A percentile compares a stretch with the other conserved stretches of the same genome.
Evolutionary conservation across 2,888 invertebrate genomes (phyloP).

Genomic region (Protonemura montana): DNA sequence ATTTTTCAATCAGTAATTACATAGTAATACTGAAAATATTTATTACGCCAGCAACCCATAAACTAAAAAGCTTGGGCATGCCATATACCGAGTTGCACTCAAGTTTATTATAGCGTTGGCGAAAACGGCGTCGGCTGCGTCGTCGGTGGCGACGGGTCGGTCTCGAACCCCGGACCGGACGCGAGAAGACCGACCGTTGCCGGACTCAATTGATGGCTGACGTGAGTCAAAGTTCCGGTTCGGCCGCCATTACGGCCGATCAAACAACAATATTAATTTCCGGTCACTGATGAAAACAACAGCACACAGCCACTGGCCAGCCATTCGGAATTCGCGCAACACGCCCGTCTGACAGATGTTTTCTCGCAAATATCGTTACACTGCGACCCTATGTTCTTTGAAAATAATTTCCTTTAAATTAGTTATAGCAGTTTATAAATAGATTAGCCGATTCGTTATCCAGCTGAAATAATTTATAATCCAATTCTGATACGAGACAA

Average conservation of each 20-base stretch:
- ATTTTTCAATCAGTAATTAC: too few species aligned
- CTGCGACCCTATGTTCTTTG: neutral
- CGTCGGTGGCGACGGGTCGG: neutral
- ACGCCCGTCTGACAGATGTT: neutral
- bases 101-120: too few species aligned
- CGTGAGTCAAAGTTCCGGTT: neutral
- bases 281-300: neutral
- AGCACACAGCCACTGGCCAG: neutral
- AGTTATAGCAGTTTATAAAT: neutral
- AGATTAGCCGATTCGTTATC: neutral
- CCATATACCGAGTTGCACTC: too few species aligned
- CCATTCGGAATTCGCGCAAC: neutral
- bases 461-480: neutral
- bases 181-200: neutral
- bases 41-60: too few species aligned
- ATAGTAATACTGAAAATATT: too few species aligned
- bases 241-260: neutral
- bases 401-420: too few species aligned
- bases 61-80: too few species aligned
- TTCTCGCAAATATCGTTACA: neutral
- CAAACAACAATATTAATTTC: constrained; percentile 4
- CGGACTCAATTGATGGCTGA: neutral
- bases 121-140: too few species aligned
- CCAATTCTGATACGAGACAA: neutral
- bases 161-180: neutral